phyloP scores from a whole-genome alignment of 2,888 invertebrate species.

The Arenicola marina region DNA sequence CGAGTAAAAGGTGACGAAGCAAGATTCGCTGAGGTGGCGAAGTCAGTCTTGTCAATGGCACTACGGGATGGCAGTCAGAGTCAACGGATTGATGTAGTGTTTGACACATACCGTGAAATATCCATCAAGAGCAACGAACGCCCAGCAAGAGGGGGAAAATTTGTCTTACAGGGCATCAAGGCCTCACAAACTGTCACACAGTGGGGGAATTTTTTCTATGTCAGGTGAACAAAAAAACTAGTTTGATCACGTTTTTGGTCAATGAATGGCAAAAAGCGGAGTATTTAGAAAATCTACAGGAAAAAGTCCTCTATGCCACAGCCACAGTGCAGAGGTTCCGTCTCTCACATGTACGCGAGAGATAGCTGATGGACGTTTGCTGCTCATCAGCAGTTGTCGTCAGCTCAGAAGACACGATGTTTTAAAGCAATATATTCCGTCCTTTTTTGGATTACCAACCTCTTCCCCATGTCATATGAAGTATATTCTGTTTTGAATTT shows the following conservation, averaged over 20 bases:
- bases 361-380: conserved; percentile 30
- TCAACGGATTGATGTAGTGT: conserved; percentile 24
- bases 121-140: conserved; percentile 27
- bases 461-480: too few species aligned
- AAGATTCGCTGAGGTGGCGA: conserved; percentile 21
- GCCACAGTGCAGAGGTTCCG: conserved; percentile 11
- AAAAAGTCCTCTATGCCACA: conserved; percentile 28
- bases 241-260: conserved; percentile 19
- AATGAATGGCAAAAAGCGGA: conserved; percentile 19
- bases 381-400: too few species aligned
- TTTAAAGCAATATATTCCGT: too few species aligned
- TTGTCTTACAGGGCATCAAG: too few species aligned
- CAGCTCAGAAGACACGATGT: too few species aligned
- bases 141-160: conserved; percentile 15
- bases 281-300: conserved; percentile 11
- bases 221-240: conserved; percentile 10
- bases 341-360: conserved; percentile 26
- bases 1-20: conserved; percentile 20
- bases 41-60: conserved; percentile 10
- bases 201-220: conserved; percentile 14
- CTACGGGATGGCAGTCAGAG: too few species aligned
- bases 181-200: too few species aligned
- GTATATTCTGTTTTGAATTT: too few species aligned
- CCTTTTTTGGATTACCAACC: too few species aligned
- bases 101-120: conserved; percentile 25